These are phyloP conservation scores for Tamandua tetradactyla DNA, from an alignment of 2,797 vertebrate species.

Conservation along the genomic window DNA sequence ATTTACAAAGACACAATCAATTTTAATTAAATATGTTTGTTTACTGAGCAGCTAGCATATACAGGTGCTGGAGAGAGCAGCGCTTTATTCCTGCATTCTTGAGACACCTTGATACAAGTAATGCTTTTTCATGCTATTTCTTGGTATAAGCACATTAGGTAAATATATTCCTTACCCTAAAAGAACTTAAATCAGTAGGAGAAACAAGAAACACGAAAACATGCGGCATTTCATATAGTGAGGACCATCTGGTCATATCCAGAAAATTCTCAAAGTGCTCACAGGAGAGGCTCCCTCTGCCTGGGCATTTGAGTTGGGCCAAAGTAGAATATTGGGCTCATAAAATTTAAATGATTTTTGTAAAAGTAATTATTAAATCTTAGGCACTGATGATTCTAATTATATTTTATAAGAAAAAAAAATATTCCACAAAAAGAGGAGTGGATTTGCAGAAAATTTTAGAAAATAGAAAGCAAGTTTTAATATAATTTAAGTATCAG, in stretches of 20 bases:
- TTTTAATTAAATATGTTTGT: background rate
- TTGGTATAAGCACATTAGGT: background rate
- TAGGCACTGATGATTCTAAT: background rate
- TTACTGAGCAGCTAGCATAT: background rate
- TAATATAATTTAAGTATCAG: conserved; percentile 1
- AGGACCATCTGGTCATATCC: background rate
- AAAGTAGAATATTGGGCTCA: background rate
- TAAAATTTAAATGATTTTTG: too few species aligned
- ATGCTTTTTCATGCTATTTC: background rate
- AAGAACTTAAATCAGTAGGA: background rate
- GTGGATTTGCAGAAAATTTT: background rate
- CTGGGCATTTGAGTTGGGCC: background rate
- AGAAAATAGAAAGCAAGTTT: background rate
- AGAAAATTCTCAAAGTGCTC: background rate
- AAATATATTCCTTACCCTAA: background rate
- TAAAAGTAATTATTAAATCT: background rate
- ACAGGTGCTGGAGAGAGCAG: background rate
- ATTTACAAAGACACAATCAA: background rate
- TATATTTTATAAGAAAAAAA: conserved; percentile 1
- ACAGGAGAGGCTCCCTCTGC: background rate
- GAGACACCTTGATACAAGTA: background rate
- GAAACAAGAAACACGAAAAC: background rate
- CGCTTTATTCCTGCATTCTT: background rate
- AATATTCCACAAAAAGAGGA: background rate
- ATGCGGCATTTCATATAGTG: background rate